Evolutionary conservation across 2,797 vertebrate genomes (phyloP), one percentile per base, ranked within the genome.

Genomic region (Coccyzus lansbergi): DNA sequence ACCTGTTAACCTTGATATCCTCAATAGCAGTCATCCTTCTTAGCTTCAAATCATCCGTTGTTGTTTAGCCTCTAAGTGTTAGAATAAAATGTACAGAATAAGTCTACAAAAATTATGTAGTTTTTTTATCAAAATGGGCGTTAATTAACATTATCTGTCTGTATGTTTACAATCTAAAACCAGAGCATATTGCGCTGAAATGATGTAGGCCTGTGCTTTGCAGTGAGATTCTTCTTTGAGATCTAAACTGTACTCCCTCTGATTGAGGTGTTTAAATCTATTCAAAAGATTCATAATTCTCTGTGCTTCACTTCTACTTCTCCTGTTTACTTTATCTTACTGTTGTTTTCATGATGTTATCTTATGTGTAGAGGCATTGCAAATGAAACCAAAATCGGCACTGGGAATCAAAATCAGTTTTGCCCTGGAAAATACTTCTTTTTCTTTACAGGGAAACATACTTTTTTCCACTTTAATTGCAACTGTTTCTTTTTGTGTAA

Each of bases 1-100:
- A 92, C 72, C 82, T 79, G 90, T 94, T 78, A 86, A 83, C 90
- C 82, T 64, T 70, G 53, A 60, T 83, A 90, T 63, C 92, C 92
- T 67, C 76, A 75, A 19, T 44, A 75, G 69, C 5, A 4, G 34
- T 63, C 48, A 36, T 88, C 34, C 70, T 94, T 36, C 63, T 92
- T 15, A 59, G 46, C 75, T 89, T 92, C 42, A 63, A 67, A 58
- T 89, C 21, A 49, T 58, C 81, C 74, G 52, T 52, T 87, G 60
- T 86, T 86, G 49, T 91, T 90, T 75, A 56, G 28, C 60, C 92
- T 40, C 15, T 6, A 17, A 2, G 6, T 13, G 18, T 40, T 70
- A 33, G 42, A 71, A n/a, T 24, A 36, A 76, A 79, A 77, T 7
- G n/a, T 17, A 38, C 31, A 34, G 51, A 64, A 60, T 38, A 19